Conservation (phyloP, 2,888 invertebrate species). For the Choreutis nemorana region DNA sequence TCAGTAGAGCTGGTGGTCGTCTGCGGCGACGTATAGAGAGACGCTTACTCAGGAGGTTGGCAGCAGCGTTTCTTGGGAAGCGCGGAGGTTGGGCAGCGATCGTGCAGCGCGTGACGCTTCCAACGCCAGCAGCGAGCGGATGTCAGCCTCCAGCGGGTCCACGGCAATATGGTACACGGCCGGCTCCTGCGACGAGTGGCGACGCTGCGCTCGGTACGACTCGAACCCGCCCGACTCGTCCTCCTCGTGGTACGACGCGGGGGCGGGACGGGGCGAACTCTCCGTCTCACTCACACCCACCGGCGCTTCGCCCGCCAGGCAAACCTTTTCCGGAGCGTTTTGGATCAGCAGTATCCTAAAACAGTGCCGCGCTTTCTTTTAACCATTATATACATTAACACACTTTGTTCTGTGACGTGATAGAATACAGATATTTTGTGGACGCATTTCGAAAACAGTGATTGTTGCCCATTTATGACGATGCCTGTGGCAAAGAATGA, state of each 20-base stretch:
- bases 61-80: slow-evolving; percentile 71
- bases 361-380: too few species aligned
- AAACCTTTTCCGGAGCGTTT: slow-evolving; percentile 85
- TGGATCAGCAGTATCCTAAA: slow-evolving; percentile 91
- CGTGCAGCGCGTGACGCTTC: slow-evolving; percentile 55
- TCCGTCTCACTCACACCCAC: too few species aligned
- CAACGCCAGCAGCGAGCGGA: slow-evolving; percentile 46
- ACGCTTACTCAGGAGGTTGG: slow-evolving; percentile 24
- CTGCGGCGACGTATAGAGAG: slow-evolving; percentile 57
- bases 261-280: slow-evolving; percentile 57
- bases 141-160: slow-evolving; percentile 53
- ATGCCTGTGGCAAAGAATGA: too few species aligned
- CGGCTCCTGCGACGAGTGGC: slow-evolving; percentile 29
- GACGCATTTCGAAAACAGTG: too few species aligned
- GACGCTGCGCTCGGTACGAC: slow-evolving; percentile 47
- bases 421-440: too few species aligned
- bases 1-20: slow-evolving; percentile 16
- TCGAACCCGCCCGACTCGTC: slow-evolving; percentile 63
- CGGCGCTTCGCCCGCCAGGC: slow-evolving; percentile 67
- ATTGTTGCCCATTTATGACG: too few species aligned
- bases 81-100: slow-evolving; percentile 75
- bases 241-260: slow-evolving; percentile 60
- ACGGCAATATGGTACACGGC: slow-evolving; percentile 59
- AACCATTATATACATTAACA: too few species aligned
- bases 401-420: too few species aligned